Base-by-base conservation (phyloP, 2,888 invertebrate genomes). In the Polietes domitor region DNA sequence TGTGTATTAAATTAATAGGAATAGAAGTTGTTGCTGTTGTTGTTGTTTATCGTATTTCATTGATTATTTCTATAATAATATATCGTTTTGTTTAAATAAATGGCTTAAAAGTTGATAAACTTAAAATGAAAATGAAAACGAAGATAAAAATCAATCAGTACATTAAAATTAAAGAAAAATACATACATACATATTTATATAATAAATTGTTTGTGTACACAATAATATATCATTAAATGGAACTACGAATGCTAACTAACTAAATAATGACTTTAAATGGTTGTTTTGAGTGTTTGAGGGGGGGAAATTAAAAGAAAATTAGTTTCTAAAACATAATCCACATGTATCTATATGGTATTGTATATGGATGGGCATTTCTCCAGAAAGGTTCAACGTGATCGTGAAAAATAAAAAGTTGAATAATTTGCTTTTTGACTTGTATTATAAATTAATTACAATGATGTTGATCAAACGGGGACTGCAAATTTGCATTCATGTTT, bases 1-100 rank as follows among this genome's bases (percentile, higher is more conserved):
- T 68, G 28, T 80, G 73, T 32, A 74, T 77, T 83, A 83, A 83
- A 83, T 77, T 83, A 83, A 80, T 83, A 83, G 83, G 83, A 83
- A 83, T 83, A 83, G 79, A 72, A n/a, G n/a, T n/a, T 50, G 3
- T 37, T 58, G 12, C 3, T 24, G 12, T 26, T 61, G 5, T 3
- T 32, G 32, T 6, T 32, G 32, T 32, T 32, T 32, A 32, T 32
- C 9, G 9, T 32, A 32, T 32, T 6, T 32, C 9, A 32, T 32
- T n/a, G 32, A 32, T 32, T 6, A 21, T 55, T 55, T 55, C 21
- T n/a, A n/a, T n/a, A n/a, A n/a, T 55, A 21, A 21, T 32, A 32
- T 32, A 4, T 32, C 4, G 4, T 50, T 19, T 50, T 19, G 12
- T 50, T 2, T 17, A 50, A n/a, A 9, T 17, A 50, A 50, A 50